Percentiles rank a stretch among this genome's conserved stretches.
Conservation (phyloP, 2,113 vertebrate species). For the Nibea albiflora region DNA sequence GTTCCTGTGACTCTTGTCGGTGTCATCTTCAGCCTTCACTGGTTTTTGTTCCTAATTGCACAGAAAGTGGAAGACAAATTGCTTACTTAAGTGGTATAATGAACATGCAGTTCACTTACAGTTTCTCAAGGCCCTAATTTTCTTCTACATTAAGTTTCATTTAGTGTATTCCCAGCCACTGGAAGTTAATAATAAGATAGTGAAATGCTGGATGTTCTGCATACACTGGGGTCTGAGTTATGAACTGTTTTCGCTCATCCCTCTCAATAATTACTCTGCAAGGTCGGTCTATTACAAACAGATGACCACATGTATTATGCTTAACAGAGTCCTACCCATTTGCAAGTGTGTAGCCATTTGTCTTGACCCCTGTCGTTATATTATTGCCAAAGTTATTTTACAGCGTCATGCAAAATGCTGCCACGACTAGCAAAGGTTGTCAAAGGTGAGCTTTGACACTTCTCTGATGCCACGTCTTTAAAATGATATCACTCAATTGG, state of each 20-base stretch:
- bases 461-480: too few species aligned
- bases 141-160: conserved; percentile 33
- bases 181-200: neutral
- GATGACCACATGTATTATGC: neutral
- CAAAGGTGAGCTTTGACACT: too few species aligned
- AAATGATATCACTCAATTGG: too few species aligned
- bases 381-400: neutral
- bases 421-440: too few species aligned
- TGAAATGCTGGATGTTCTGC: neutral
- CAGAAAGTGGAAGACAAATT: neutral
- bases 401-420: too few species aligned
- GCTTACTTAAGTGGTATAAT: conserved; percentile 1
- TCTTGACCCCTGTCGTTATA: neutral
- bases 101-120: conserved; percentile 1
- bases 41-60: neutral
- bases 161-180: conserved; percentile 10
- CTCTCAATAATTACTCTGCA: neutral
- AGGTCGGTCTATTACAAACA: neutral
- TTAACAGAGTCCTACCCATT: neutral
- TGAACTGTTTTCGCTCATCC: neutral
- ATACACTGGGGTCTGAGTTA: neutral
- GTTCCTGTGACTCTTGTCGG: conserved; percentile 7
- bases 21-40: conserved; percentile 24
- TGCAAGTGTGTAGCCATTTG: neutral
- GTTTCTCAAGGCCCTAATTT: conserved; percentile 13